Evolutionary conservation across 2,113 vertebrate genomes (phyloP).

Genomic region (Sinocyclocheilus maitianheensis): DNA sequence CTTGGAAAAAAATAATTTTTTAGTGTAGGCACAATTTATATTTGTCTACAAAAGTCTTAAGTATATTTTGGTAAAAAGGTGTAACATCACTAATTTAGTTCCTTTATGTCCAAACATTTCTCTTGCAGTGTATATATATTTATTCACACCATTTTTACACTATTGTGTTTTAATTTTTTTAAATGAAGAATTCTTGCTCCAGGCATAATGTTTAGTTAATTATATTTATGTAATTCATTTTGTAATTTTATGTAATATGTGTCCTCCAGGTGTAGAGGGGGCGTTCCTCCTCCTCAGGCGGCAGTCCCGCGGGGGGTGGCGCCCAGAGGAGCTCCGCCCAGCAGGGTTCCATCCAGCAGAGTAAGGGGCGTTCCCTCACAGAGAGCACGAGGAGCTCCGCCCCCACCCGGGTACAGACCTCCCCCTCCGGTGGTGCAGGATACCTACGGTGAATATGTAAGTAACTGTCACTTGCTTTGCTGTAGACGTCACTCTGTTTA

Average conservation of each 20-base stretch:
- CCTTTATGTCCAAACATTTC: not conserved
- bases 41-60: not conserved
- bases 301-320: conserved; percentile 89
- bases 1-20: too few relatives aligned
- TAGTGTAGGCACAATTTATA: not conserved
- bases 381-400: conserved; percentile 87
- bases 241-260: too few relatives aligned
- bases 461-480: conserved; percentile 62
- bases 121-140: not conserved
- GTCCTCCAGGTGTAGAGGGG: conserved; percentile 84
- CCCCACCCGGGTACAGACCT: conserved; percentile 83
- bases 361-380: conserved; percentile 87
- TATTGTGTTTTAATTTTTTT: not conserved
- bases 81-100: not conserved
- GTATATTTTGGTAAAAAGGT: not conserved
- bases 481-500: not conserved
- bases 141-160: not conserved
- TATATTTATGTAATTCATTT: not conserved
- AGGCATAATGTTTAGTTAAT: not conserved
- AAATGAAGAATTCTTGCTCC: not conserved
- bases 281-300: conserved; percentile 84
- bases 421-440: conserved; percentile 88
- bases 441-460: conserved; percentile 93
- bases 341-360: conserved; percentile 83
- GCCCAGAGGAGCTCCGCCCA: conserved; percentile 84